A percentile compares a stretch with the other conserved stretches of the same genome.
phyloP scores from a whole-genome alignment of 2,888 invertebrate species.

The Chrysolina oricalcia region DNA sequence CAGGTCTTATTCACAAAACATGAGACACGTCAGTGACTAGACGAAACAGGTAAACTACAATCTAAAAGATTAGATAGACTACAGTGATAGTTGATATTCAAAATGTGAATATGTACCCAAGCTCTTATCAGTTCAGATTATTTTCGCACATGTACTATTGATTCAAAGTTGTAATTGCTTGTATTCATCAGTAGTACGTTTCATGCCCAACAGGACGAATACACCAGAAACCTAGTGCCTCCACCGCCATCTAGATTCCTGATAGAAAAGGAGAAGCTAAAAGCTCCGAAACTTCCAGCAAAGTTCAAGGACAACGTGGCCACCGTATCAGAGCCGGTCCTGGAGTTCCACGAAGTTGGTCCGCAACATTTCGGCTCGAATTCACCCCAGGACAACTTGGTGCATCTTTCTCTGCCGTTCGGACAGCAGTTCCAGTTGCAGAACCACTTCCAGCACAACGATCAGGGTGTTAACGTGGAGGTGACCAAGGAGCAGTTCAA shows the following conservation, averaged over 20 bases:
- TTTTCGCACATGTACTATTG: too few relatives aligned
- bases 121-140: too few relatives aligned
- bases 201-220: slow-evolving; percentile 67
- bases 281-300: slow-evolving; percentile 45
- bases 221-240: slow-evolving; percentile 71
- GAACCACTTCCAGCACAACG: slow-evolving; percentile 45
- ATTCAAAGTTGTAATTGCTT: too few relatives aligned
- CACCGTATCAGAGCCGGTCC: slow-evolving; percentile 50
- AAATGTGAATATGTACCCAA: too few relatives aligned
- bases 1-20: too few relatives aligned
- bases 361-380: slow-evolving; percentile 50
- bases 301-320: slow-evolving; percentile 54
- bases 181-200: slow-evolving; percentile 34
- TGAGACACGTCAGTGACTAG: too few relatives aligned
- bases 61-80: too few relatives aligned
- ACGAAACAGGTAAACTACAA: too few relatives aligned
- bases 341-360: slow-evolving; percentile 43
- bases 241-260: slow-evolving; percentile 68
- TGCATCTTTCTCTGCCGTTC: slow-evolving; percentile 67
- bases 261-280: slow-evolving; percentile 46
- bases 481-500: slow-evolving; percentile 70
- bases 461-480: slow-evolving; percentile 65
- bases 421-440: slow-evolving; percentile 61
- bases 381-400: slow-evolving; percentile 62
- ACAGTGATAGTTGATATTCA: too few relatives aligned